These are phyloP conservation scores for Nesogale talazaci DNA, from an alignment of 2,113 vertebrate genomes.

Conservation along the genomic window DNA sequence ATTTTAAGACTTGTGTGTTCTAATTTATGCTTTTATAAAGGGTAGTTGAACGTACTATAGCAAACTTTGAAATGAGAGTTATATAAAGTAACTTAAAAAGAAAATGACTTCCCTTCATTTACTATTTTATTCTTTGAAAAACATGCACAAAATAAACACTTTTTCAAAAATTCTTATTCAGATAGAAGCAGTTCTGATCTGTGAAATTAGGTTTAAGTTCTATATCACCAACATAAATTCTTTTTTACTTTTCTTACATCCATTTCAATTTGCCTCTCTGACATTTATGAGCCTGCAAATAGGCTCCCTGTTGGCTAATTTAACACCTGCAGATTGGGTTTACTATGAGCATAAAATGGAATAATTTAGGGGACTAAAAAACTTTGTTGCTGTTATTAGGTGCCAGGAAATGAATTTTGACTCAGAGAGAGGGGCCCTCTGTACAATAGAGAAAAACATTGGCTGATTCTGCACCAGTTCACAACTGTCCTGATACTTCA, in stretches of 20 bases:
- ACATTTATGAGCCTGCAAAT: background rate
- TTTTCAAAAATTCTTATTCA: rapidly evolving
- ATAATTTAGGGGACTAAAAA: conserved; percentile 6
- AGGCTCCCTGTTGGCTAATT: conserved; percentile 21
- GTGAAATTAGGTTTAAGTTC: background rate
- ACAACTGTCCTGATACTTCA: too few species aligned
- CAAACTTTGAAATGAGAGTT: background rate
- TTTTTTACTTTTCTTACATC: conserved; percentile 20
- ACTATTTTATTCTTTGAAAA: conserved; percentile 37
- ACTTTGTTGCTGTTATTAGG: background rate
- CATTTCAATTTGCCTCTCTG: conserved; percentile 56
- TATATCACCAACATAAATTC: background rate
- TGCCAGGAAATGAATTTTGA: too few species aligned
- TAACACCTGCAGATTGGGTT: background rate
- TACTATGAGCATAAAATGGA: conserved; percentile 50
- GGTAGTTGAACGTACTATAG: background rate
- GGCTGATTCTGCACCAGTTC: too few species aligned
- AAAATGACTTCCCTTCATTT: background rate
- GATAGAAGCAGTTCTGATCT: background rate
- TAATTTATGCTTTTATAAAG: conserved; percentile 30
- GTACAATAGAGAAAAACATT: too few species aligned
- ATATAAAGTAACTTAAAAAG: background rate
- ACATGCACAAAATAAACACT: conserved; percentile 1
- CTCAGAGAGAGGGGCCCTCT: too few species aligned
- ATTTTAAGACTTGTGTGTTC: background rate